A percentile compares a stretch with the other conserved stretches of the same genome.
These are phyloP conservation scores for Mactromeris polynyma DNA, from an alignment of 2,888 invertebrate species.

Conservation along the genomic window DNA sequence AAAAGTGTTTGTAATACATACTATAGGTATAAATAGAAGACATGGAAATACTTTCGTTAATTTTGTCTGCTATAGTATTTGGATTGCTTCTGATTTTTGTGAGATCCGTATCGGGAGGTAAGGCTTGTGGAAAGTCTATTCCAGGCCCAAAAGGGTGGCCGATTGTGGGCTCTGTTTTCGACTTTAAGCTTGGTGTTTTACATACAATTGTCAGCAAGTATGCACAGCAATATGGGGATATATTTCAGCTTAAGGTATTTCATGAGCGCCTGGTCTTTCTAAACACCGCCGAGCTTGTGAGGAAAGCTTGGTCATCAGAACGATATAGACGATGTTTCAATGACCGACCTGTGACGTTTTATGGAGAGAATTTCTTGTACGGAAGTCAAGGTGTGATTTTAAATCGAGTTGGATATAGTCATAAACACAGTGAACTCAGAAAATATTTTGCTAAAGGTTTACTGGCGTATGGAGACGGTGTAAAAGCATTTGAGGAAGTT, in stretches of 20 bases:
- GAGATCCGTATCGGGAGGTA: not conserved
- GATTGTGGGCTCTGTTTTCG: slow-evolving; percentile 33
- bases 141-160: slow-evolving; percentile 49
- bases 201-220: slow-evolving; percentile 18
- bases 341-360: slow-evolving; percentile 42
- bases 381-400: slow-evolving; percentile 27
- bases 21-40: not conserved
- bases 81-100: not conserved
- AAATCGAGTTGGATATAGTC: slow-evolving; percentile 17
- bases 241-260: slow-evolving; percentile 39
- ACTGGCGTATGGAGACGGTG: slow-evolving; percentile 22
- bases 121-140: slow-evolving; percentile 16
- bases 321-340: slow-evolving; percentile 36
- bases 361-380: slow-evolving; percentile 36
- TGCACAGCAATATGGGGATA: slow-evolving; percentile 35
- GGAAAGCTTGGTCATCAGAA: slow-evolving; percentile 36
- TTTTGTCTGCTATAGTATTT: not conserved
- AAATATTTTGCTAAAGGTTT: slow-evolving; percentile 33
- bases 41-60: not conserved
- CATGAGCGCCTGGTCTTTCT: slow-evolving; percentile 28
- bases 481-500: slow-evolving; percentile 24
- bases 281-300: slow-evolving; percentile 29
- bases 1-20: too few species aligned
- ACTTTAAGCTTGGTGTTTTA: slow-evolving; percentile 27
- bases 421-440: slow-evolving; percentile 21